These are phyloP conservation scores for Ginglymostoma cirratum DNA, from an alignment of 2,113 vertebrate genomes.

Conservation along the genomic window DNA sequence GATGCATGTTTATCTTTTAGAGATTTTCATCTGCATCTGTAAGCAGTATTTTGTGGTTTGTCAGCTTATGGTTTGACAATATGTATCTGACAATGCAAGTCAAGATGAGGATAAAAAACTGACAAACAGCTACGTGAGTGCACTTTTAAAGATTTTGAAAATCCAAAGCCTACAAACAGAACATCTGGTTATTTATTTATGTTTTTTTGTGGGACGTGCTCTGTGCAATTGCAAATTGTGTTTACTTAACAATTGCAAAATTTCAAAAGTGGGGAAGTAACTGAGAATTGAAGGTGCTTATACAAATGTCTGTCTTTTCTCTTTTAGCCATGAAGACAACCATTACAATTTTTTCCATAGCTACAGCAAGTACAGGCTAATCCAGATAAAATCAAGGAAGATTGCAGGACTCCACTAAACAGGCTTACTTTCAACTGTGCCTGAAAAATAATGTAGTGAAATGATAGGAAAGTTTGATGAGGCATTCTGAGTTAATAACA, in stretches of 20 bases:
- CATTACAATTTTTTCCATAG: not conserved
- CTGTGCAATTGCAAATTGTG: not conserved
- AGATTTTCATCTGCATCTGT: not conserved
- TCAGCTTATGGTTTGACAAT: not conserved
- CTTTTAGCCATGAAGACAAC: not conserved
- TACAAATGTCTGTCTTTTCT: not conserved
- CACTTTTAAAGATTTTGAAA: slow-evolving; percentile 1
- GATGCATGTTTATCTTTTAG: not conserved
- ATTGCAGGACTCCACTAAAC: not conserved
- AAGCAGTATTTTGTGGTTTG: not conserved
- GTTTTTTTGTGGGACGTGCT: not conserved
- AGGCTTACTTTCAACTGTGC: not conserved
- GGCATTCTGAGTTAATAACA: not conserved
- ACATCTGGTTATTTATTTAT: not conserved
- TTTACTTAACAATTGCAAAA: not conserved
- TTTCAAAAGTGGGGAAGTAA: not conserved
- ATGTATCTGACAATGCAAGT: not conserved
- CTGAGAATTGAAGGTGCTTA: not conserved
- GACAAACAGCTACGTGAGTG: not conserved
- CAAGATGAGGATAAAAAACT: not conserved
- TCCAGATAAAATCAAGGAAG: not conserved
- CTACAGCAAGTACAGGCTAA: not conserved
- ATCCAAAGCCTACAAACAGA: not conserved
- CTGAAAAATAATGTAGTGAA: not conserved
- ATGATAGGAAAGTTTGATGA: not conserved